Conservation (phyloP, 92 coral and sea anemone species). For the Porites rus region DNA sequence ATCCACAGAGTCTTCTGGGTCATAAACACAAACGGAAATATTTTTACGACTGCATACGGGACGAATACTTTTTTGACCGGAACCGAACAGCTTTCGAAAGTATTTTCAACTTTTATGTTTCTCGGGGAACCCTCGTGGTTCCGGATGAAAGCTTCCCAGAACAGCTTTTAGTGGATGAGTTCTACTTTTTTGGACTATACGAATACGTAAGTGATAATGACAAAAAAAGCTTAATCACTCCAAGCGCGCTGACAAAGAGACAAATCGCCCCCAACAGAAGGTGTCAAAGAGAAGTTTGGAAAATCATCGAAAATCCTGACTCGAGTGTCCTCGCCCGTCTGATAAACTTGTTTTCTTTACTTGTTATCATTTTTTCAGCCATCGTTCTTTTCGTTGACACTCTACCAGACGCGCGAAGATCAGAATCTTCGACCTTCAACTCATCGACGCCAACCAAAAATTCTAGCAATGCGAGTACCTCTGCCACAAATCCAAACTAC, state of each 20-base stretch:
- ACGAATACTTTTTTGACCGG: conserved; percentile 70
- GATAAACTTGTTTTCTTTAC: conserved; percentile 18
- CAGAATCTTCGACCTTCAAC: background rate
- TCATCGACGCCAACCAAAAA: background rate
- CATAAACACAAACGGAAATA: conserved; percentile 44
- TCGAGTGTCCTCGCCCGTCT: conserved; percentile 29
- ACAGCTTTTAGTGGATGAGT: conserved; percentile 68
- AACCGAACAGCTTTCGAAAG: conserved; percentile 72
- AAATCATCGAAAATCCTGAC: conserved; percentile 49
- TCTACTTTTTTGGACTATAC: conserved; percentile 72
- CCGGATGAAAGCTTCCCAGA: conserved; percentile 67
- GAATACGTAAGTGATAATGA: conserved; percentile 27
- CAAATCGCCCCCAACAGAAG: conserved; percentile 25
- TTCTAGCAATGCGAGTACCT: too few species aligned
- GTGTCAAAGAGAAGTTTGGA: conserved; percentile 65
- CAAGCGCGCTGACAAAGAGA: conserved; percentile 42
- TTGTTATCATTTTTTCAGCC: conserved; percentile 35
- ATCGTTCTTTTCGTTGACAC: conserved; percentile 36
- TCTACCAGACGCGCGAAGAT: background rate
- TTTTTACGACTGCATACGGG: conserved; percentile 60
- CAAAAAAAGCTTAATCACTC: conserved; percentile 46
- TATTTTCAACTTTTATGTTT: conserved; percentile 53
- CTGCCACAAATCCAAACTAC: background rate
- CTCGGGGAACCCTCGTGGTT: conserved; percentile 31
- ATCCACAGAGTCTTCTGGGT: conserved; percentile 64